Evolutionary conservation across 2,113 vertebrate species (phyloP).

Genomic region (Otus sunia): DNA sequence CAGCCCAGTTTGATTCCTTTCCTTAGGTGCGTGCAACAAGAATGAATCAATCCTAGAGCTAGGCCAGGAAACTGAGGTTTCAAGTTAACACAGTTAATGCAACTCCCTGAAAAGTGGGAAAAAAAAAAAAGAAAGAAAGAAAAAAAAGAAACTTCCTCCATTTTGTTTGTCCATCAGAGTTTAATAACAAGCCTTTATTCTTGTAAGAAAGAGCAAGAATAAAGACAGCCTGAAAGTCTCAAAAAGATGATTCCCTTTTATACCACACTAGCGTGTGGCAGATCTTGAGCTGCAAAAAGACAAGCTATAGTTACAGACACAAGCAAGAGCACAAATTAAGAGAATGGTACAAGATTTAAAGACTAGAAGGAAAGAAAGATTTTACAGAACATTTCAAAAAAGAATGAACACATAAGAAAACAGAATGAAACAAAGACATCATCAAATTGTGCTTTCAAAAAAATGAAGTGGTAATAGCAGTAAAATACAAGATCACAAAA

Average conservation of each 20-base stretch:
- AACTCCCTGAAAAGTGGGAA: neutral
- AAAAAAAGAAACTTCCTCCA: neutral
- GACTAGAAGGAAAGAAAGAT: neutral
- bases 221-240: neutral
- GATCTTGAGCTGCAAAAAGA: neutral
- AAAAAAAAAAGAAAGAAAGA: no score
- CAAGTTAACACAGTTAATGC: neutral
- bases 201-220: neutral
- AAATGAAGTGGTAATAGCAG: neutral
- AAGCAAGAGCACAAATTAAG: neutral
- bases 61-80: neutral
- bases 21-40: neutral
- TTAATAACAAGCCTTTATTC: neutral
- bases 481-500: neutral
- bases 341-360: neutral
- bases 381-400: neutral
- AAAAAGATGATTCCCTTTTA: neutral
- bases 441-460: neutral
- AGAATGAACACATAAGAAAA: neutral
- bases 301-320: neutral
- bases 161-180: neutral
- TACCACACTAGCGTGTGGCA: fast-evolving
- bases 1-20: neutral
- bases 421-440: neutral
- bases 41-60: neutral